These are phyloP conservation scores for Phyllotis vaccarum DNA, from an alignment of 2,797 vertebrate species.

Conservation along the genomic window DNA sequence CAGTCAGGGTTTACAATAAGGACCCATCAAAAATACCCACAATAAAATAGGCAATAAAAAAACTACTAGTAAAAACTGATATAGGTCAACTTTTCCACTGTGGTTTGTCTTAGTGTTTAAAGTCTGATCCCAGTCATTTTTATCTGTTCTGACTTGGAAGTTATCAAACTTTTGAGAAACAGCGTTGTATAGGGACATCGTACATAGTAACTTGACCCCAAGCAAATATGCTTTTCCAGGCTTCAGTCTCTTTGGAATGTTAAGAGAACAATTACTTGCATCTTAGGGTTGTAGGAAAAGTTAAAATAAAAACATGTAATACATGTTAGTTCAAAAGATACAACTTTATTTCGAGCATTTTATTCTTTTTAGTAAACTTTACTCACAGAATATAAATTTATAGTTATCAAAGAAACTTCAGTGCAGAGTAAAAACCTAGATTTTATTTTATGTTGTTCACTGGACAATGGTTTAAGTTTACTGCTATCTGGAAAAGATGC, in stretches of 20 bases:
- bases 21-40: neutral
- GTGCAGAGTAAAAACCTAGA: slow-evolving; percentile 26
- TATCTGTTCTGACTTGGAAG: slow-evolving; percentile 7
- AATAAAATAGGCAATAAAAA: neutral
- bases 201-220: neutral
- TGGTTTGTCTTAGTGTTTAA: neutral
- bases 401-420: slow-evolving; percentile 45
- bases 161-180: slow-evolving; percentile 7
- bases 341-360: slow-evolving; percentile 6
- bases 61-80: neutral
- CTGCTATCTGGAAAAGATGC: slow-evolving; percentile 30
- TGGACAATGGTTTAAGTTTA: slow-evolving; percentile 14
- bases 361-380: slow-evolving; percentile 21
- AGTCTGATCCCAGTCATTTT: slow-evolving; percentile 40
- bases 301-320: slow-evolving; percentile 46
- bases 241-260: slow-evolving; percentile 28
- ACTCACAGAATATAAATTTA: slow-evolving; percentile 36
- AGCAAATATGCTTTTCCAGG: neutral
- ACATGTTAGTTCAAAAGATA: neutral
- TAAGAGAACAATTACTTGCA: slow-evolving; percentile 21
- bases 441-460: slow-evolving; percentile 48
- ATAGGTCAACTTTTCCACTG: slow-evolving; percentile 11
- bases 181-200: neutral
- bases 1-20: neutral
- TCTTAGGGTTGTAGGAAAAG: slow-evolving; percentile 29